A percentile compares a stretch with the other conserved stretches of the same genome.
Evolutionary conservation across 2,888 invertebrate genomes (phyloP).

Genomic region (Diarsia dahlii): DNA sequence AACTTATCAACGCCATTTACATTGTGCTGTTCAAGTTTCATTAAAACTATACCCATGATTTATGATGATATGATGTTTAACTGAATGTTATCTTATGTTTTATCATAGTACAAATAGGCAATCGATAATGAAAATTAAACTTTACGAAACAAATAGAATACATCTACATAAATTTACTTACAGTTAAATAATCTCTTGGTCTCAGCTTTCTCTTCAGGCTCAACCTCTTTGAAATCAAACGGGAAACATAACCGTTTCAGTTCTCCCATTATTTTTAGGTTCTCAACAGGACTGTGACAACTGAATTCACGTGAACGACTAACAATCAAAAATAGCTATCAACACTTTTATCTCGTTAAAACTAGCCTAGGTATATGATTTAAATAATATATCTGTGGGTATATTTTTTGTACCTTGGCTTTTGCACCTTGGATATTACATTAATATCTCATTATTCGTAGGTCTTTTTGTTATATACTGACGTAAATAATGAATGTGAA

Average conservation of each 20-base stretch:
- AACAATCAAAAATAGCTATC: background rate
- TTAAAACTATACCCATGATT: background rate
- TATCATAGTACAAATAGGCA: background rate
- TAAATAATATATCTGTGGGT: background rate
- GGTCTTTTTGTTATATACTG: background rate
- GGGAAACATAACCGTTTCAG: constrained; percentile 27
- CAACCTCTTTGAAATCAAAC: constrained; percentile 39
- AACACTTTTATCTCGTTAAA: background rate
- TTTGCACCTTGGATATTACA: too few relatives aligned
- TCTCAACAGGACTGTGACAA: background rate
- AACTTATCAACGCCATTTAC: background rate
- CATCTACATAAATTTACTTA: constrained; percentile 25
- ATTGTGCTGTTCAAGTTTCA: background rate
- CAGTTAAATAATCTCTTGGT: constrained; percentile 41
- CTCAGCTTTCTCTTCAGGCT: constrained; percentile 33
- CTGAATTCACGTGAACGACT: background rate
- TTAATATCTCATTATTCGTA: background rate
- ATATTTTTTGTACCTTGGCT: constrained; percentile 9
- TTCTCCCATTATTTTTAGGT: constrained; percentile 25
- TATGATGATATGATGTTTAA: background rate
- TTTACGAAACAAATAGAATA: background rate
- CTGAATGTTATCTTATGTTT: background rate
- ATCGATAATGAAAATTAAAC: background rate
- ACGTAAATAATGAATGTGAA: background rate
- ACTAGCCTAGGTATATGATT: too few relatives aligned